Percentiles rank a stretch among this genome's conserved stretches.
Evolutionary conservation across 2,888 invertebrate species (phyloP).

Genomic region (Phoenoteleia sp.): DNA sequence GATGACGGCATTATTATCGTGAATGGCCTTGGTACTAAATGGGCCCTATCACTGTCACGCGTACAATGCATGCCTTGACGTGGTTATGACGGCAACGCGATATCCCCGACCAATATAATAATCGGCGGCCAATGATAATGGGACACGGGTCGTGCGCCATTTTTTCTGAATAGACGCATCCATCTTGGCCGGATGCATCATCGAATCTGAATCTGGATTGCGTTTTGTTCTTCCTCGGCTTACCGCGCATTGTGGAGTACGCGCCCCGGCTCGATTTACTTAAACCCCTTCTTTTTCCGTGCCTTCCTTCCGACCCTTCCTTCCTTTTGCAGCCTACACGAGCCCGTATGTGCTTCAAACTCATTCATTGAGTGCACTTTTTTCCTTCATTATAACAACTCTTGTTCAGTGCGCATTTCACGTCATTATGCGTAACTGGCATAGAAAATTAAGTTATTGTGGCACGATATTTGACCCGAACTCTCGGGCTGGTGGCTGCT

Average conservation of each 20-base stretch:
- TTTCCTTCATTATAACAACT: conserved; percentile 56
- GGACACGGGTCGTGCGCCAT: conserved; percentile 74
- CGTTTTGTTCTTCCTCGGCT: conserved; percentile 78
- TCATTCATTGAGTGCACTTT: conserved; percentile 57
- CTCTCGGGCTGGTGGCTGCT: background rate
- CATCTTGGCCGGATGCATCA: conserved; percentile 81
- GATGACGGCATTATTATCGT: conserved; percentile 82
- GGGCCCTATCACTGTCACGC: conserved; percentile 79
- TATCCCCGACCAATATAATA: conserved; percentile 79
- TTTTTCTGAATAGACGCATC: conserved; percentile 73
- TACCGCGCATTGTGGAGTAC: conserved; percentile 82
- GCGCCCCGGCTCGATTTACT: conserved; percentile 72
- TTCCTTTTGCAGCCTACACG: conserved; percentile 47
- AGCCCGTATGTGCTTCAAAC: conserved; percentile 62
- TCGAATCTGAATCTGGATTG: conserved; percentile 84
- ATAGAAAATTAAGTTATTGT: conserved; percentile 48
- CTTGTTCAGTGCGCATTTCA: conserved; percentile 39
- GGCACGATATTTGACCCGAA: conserved; percentile 15
- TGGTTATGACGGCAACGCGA: conserved; percentile 86
- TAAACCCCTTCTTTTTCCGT: conserved; percentile 60
- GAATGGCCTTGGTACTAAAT: conserved; percentile 80
- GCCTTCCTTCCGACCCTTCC: conserved; percentile 56
- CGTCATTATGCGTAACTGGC: conserved; percentile 44
- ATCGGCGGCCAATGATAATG: conserved; percentile 79
- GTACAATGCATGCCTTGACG: conserved; percentile 83